A percentile compares a stretch with the other conserved stretches of the same genome.
Conservation (phyloP, 2,797 vertebrate species). For the Sparus aurata region DNA sequence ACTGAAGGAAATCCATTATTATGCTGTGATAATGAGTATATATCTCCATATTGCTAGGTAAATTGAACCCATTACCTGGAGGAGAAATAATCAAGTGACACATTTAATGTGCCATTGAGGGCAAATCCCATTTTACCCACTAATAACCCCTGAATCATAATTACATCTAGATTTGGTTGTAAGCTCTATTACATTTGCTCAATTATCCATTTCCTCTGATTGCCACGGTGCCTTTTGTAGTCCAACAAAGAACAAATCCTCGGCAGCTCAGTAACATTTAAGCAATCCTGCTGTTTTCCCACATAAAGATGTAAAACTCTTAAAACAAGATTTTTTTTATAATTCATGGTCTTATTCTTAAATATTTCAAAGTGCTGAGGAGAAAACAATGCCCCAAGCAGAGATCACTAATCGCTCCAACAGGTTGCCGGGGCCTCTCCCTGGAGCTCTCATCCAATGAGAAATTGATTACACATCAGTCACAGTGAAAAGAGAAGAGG, state of each 20-base stretch:
- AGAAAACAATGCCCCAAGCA: slow-evolving; percentile 32
- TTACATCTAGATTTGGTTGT: slow-evolving; percentile 60
- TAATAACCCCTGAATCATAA: slow-evolving; percentile 69
- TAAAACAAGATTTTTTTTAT: background rate
- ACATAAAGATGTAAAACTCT: slow-evolving; percentile 22
- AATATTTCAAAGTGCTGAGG: slow-evolving; percentile 11
- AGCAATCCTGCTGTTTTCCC: slow-evolving; percentile 3
- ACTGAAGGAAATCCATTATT: slow-evolving; percentile 46
- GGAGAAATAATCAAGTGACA: slow-evolving; percentile 69
- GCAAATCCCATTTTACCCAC: slow-evolving; percentile 57
- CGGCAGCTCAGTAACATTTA: slow-evolving; percentile 23
- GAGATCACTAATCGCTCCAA: slow-evolving; percentile 51
- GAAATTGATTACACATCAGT: slow-evolving; percentile 82
- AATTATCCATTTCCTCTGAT: slow-evolving; percentile 60
- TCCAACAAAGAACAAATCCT: slow-evolving; percentile 39
- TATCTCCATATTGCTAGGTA: slow-evolving; percentile 50
- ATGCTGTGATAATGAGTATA: slow-evolving; percentile 38
- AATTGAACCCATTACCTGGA: slow-evolving; percentile 65
- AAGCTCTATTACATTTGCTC: slow-evolving; percentile 60
- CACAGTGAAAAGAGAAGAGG: slow-evolving; percentile 62
- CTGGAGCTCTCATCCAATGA: slow-evolving; percentile 57
- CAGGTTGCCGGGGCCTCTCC: slow-evolving; percentile 54
- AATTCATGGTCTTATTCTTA: slow-evolving; percentile 13
- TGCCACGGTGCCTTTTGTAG: slow-evolving; percentile 42
- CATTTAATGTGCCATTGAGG: slow-evolving; percentile 59